Conservation (phyloP, 2,888 invertebrate genomes). For the Macaria liturata region DNA sequence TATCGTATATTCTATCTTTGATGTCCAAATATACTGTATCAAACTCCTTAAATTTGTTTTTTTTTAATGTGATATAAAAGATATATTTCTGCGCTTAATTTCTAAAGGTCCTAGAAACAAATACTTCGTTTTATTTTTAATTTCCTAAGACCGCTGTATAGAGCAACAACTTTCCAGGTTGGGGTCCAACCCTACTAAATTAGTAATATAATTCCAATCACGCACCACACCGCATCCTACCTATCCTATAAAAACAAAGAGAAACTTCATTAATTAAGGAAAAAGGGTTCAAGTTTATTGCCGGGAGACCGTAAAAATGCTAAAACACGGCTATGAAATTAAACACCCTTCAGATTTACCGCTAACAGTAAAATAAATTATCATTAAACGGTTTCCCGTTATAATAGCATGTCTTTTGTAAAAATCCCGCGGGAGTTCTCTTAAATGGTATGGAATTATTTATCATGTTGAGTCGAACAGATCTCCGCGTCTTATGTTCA, state of each 20-base stretch:
- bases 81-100: too few species aligned
- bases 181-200: neutral
- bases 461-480: too few species aligned
- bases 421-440: neutral
- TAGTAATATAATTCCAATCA: slow-evolving; percentile 8
- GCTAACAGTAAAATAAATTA: slow-evolving; percentile 12
- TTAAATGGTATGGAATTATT: too few species aligned
- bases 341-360: slow-evolving; percentile 13
- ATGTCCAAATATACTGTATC: too few species aligned
- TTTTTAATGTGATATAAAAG: too few species aligned
- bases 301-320: slow-evolving; percentile 19
- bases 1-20: too few species aligned
- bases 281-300: slow-evolving; percentile 21
- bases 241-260: slow-evolving; percentile 18
- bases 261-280: slow-evolving; percentile 22
- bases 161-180: too few species aligned
- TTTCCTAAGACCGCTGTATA: too few species aligned
- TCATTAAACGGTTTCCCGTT: slow-evolving; percentile 4
- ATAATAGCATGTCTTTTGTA: slow-evolving; percentile 1
- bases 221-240: slow-evolving; percentile 4
- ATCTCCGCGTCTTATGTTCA: too few species aligned
- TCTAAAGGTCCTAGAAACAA: too few species aligned
- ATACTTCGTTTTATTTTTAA: too few species aligned
- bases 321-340: slow-evolving; percentile 21
- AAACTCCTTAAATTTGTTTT: too few species aligned